These are phyloP conservation scores for Panurus biarmicus DNA, from an alignment of 2,113 vertebrate genomes.

Conservation along the genomic window DNA sequence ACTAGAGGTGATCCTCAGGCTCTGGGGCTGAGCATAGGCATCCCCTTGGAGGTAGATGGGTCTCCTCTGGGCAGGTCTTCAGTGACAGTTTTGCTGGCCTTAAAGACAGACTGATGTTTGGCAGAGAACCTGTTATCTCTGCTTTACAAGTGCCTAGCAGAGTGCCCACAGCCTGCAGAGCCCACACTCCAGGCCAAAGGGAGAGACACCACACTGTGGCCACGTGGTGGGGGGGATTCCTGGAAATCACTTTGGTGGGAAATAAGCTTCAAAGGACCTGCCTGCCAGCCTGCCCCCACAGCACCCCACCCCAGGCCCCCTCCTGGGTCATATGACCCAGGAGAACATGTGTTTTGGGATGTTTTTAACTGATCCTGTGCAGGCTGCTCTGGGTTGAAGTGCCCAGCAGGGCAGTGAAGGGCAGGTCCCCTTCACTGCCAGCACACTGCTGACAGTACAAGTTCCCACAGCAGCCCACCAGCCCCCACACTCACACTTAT, in stretches of 20 bases:
- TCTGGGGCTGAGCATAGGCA: background rate
- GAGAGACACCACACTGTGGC: background rate
- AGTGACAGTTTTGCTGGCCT: background rate
- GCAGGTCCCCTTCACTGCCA: background rate
- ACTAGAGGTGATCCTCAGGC: background rate
- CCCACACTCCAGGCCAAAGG: background rate
- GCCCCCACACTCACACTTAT: background rate
- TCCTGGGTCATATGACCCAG: rapidly evolving
- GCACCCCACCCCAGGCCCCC: background rate
- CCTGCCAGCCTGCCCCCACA: background rate
- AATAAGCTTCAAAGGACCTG: background rate
- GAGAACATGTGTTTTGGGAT: background rate
- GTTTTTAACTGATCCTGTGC: background rate
- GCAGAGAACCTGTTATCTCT: background rate
- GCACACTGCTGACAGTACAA: background rate
- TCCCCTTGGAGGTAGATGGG: background rate
- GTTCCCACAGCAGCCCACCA: background rate
- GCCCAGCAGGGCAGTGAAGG: background rate
- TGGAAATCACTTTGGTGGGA: background rate
- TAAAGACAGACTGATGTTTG: background rate
- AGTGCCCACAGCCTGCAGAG: background rate
- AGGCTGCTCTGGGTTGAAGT: background rate
- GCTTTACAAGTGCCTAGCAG: background rate
- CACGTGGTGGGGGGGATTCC: rapidly evolving
- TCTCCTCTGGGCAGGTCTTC: background rate